Percentiles rank a stretch among this genome's conserved stretches.
phyloP scores from a whole-genome alignment of 2,888 invertebrate species.

The Polydrusus tereticollis region DNA sequence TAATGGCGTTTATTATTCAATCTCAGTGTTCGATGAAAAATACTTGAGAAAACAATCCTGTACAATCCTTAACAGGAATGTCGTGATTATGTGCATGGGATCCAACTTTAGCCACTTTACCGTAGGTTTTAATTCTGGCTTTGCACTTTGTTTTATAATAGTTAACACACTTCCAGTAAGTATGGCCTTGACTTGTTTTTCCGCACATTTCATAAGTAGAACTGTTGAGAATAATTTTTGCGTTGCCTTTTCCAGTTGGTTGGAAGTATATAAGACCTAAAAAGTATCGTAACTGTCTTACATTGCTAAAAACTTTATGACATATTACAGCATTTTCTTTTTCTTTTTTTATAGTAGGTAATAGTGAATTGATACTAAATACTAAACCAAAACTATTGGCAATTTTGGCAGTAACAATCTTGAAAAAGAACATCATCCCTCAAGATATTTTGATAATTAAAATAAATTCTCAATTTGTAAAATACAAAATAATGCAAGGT shows the following conservation, averaged over 20 bases:
- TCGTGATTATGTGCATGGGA: slow-evolving; percentile 52
- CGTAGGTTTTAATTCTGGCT: slow-evolving; percentile 52
- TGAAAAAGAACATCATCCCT: too few relatives aligned
- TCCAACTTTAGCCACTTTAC: slow-evolving; percentile 43
- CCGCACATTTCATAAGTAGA: slow-evolving; percentile 50
- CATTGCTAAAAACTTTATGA: too few relatives aligned
- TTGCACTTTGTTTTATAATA: slow-evolving; percentile 55
- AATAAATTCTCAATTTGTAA: too few relatives aligned
- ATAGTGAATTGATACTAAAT: too few relatives aligned
- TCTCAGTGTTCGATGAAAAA: slow-evolving; percentile 13
- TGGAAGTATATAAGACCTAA: slow-evolving; percentile 54
- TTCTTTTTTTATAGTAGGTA: too few relatives aligned
- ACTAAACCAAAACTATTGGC: too few relatives aligned
- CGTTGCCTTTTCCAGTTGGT: slow-evolving; percentile 53
- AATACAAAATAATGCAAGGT: too few relatives aligned
- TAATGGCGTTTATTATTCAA: too few relatives aligned
- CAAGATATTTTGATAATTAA: too few relatives aligned
- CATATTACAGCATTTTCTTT: too few relatives aligned
- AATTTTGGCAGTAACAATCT: too few relatives aligned
- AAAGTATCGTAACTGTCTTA: too few relatives aligned
- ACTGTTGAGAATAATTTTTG: slow-evolving; percentile 54
- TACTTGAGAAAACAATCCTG: slow-evolving; percentile 42
- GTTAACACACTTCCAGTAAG: slow-evolving; percentile 55
- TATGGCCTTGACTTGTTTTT: slow-evolving; percentile 37
- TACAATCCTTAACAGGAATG: slow-evolving; percentile 39